A percentile compares a stretch with the other conserved stretches of the same genome.
Conservation (phyloP, 1,140 invertebrate genomes). For the Drosophila nannoptera region DNA sequence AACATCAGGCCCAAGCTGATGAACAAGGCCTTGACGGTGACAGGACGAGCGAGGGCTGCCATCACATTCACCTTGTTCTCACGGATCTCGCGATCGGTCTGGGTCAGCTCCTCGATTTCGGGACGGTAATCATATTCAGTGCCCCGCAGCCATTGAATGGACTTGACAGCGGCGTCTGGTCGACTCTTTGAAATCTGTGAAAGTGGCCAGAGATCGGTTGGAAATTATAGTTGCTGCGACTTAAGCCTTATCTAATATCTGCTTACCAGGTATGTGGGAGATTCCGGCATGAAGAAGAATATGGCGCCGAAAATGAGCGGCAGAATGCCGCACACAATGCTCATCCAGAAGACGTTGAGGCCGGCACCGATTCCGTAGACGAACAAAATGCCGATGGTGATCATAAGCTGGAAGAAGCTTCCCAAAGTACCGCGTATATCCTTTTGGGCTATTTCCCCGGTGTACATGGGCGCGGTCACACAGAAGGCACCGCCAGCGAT, state of each 20-base stretch:
- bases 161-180: slow-evolving; percentile 82
- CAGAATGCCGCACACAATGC: slow-evolving; percentile 83
- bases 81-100: slow-evolving; percentile 82
- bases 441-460: slow-evolving; percentile 89
- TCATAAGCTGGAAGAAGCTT: slow-evolving; percentile 88
- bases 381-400: slow-evolving; percentile 86
- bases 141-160: slow-evolving; percentile 85
- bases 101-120: slow-evolving; percentile 82
- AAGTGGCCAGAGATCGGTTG: slow-evolving; percentile 6
- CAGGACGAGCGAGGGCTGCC: slow-evolving; percentile 81
- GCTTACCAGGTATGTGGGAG: slow-evolving; percentile 82
- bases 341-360: slow-evolving; percentile 82
- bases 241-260: not conserved
- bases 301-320: slow-evolving; percentile 84
- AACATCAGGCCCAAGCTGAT: slow-evolving; percentile 90
- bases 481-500: slow-evolving; percentile 87
- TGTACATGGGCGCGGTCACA: slow-evolving; percentile 88
- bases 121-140: slow-evolving; percentile 83
- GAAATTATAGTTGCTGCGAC: not conserved
- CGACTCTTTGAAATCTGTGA: slow-evolving; percentile 80
- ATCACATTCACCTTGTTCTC: slow-evolving; percentile 81
- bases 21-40: slow-evolving; percentile 84
- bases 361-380: slow-evolving; percentile 84
- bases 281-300: slow-evolving; percentile 90
- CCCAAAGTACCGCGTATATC: slow-evolving; percentile 88